Base-by-base conservation (phyloP, 2,888 invertebrate genomes). In the Drosophila merina region DNA sequence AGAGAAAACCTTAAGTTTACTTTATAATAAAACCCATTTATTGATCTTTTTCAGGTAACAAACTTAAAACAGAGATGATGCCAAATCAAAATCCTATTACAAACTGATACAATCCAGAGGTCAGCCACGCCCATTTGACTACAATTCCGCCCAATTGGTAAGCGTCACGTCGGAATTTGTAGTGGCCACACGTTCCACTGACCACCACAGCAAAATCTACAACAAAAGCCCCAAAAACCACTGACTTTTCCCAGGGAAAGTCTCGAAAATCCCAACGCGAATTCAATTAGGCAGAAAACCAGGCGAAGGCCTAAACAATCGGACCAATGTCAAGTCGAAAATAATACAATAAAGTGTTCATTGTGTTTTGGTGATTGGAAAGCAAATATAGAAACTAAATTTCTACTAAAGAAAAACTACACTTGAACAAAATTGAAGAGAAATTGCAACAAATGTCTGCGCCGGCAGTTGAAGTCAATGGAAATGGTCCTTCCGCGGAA, bases 391-490 rank as follows among this genome's bases (percentile, higher is more conserved):
- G 12, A 33, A 28, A 36, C 26, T 48, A 26, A 20, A 33, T 14
- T n/a, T 6, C 10, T 20, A 14, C 6, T 5, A 5, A 10, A 33
- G 33, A n/a, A 38, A 4, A 40, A 12, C 26, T 47, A 8, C 7
- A 55, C 44, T 26, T 51, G 25, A 31, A 45, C 20, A 52, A 44
- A 57, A 57, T 30, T 51, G 33, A 31, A 38, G 20, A 52, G 31
- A 55, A 57, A 72, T 50, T 51, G 48, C 38, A 47, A 67, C 52
- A 77, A 88, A 90, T 90, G 89, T 90, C 89, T 49, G 79, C 88
- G 89, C 89, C 89, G 49, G 79, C 88, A 63, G 77, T 88, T 67
- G 90, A 89, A 72, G 73, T 90, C 49, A 89, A 88, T 84, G 88
- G 85, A 70, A 77, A 78, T 74, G 78, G 81, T 72, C 79, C 89